phyloP scores from a whole-genome alignment of 2,797 vertebrate species.

The Micropoecilia bifurca region DNA sequence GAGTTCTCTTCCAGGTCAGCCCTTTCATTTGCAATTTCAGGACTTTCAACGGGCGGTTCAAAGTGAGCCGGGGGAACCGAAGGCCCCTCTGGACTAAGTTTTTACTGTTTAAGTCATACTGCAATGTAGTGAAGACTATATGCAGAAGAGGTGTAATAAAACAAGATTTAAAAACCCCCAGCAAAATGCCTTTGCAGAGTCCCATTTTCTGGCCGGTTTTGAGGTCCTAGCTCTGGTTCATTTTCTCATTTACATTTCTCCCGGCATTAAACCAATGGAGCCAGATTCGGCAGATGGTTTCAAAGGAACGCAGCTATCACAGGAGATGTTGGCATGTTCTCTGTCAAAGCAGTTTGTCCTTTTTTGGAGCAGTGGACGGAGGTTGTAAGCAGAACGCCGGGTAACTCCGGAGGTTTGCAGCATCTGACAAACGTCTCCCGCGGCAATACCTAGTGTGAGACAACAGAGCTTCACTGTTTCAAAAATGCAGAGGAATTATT shows the following conservation, averaged over 20 bases:
- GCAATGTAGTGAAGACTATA: not conserved
- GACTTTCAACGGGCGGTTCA: not conserved
- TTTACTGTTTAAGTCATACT: not conserved
- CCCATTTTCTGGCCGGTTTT: not conserved
- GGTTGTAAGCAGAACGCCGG: not conserved
- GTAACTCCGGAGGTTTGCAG: not conserved
- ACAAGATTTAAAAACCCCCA: not conserved
- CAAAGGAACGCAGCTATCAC: not conserved
- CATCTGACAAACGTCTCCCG: not conserved
- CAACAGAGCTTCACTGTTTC: not conserved
- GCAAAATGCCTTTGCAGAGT: not conserved
- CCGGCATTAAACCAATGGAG: not conserved
- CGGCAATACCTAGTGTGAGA: not conserved
- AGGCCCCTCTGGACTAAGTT: not conserved
- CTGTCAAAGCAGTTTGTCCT: not conserved
- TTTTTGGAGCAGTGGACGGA: not conserved
- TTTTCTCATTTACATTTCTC: not conserved
- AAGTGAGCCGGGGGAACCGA: not conserved
- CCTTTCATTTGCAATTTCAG: not conserved
- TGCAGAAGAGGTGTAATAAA: not conserved
- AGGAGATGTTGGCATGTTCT: not conserved
- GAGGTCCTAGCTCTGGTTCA: not conserved
- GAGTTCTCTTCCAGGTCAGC: not conserved
- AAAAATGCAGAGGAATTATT: not conserved
- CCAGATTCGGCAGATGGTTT: not conserved